A percentile compares a stretch with the other conserved stretches of the same genome.
Evolutionary conservation across 2,888 invertebrate species (phyloP).

Genomic region (Nipponacmea schrenckii): DNA sequence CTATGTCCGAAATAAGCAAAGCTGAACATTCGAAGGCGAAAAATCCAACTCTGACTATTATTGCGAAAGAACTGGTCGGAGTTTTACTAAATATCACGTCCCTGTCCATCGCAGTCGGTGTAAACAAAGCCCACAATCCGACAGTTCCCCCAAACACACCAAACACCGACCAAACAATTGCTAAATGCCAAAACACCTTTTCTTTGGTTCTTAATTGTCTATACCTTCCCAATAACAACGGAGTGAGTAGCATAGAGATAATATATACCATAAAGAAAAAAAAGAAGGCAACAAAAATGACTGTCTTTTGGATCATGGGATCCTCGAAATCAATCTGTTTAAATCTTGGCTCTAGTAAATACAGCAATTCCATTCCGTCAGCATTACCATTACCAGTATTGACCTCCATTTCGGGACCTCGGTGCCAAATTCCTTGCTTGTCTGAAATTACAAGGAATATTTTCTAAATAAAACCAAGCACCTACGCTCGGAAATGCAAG

Average conservation of each 20-base stretch:
- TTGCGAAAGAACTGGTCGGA: constrained; percentile 47
- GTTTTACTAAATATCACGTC: constrained; percentile 52
- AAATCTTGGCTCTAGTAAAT: constrained; percentile 47
- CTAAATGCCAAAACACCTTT: constrained; percentile 58
- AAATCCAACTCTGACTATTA: constrained; percentile 52
- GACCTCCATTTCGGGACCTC: too few species aligned
- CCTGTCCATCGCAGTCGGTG: constrained; percentile 45
- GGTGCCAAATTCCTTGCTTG: too few species aligned
- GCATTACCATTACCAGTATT: neutral
- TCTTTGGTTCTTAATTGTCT: constrained; percentile 48
- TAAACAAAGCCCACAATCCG: constrained; percentile 50
- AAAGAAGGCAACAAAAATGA: constrained; percentile 38
- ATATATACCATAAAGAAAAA: constrained; percentile 39
- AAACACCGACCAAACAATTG: constrained; percentile 51
- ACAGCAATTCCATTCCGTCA: constrained; percentile 34
- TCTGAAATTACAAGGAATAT: too few species aligned
- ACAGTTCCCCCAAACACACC: constrained; percentile 47
- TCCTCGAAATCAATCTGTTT: constrained; percentile 40
- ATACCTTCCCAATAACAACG: constrained; percentile 34
- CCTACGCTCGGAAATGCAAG: too few species aligned
- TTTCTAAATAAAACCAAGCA: too few species aligned
- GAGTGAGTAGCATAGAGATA: constrained; percentile 32
- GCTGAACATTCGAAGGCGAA: constrained; percentile 58
- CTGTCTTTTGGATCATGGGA: constrained; percentile 31
- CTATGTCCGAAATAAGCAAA: constrained; percentile 49